A percentile compares a stretch with the other conserved stretches of the same genome.
Evolutionary conservation across 2,888 invertebrate species (phyloP).

Genomic region (Pristionchus fissidentatus): DNA sequence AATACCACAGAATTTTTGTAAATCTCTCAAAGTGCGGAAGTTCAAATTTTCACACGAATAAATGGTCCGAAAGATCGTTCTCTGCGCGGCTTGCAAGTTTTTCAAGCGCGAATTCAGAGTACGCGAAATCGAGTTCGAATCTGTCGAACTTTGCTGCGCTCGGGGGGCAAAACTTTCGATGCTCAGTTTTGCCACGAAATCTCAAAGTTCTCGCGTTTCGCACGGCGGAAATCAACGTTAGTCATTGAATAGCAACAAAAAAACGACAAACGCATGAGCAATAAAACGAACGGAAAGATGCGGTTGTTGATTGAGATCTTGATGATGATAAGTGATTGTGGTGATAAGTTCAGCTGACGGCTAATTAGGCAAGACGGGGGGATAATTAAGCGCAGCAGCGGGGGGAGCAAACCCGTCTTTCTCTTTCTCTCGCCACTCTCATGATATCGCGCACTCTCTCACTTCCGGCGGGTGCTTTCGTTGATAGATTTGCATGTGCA

Average conservation of each 20-base stretch:
- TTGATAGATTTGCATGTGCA: not conserved
- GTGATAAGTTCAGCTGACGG: constrained; percentile 38
- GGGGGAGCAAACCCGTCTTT: constrained; percentile 27
- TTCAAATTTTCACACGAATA: too few species aligned
- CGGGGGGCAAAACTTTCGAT: too few species aligned
- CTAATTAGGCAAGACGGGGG: too few species aligned
- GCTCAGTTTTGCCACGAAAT: too few species aligned
- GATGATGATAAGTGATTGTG: constrained; percentile 8
- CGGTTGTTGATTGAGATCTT: too few species aligned
- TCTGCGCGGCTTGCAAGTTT: not conserved
- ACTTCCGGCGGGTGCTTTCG: constrained; percentile 25
- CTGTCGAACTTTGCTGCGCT: constrained; percentile 7
- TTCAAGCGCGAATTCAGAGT: not conserved
- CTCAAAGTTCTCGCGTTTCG: not conserved
- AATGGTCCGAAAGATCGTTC: too few species aligned
- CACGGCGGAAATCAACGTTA: not conserved
- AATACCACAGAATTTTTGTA: too few species aligned
- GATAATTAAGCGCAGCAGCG: too few species aligned
- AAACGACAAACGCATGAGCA: not conserved
- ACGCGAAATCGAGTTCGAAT: constrained; percentile 9
- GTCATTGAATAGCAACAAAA: not conserved
- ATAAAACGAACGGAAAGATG: not conserved
- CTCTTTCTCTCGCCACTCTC: not conserved
- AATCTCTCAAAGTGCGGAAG: too few species aligned
- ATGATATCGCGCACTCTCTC: constrained; percentile 10